phyloP scores from a whole-genome alignment of 2,888 invertebrate species.

The Tachina fera region DNA sequence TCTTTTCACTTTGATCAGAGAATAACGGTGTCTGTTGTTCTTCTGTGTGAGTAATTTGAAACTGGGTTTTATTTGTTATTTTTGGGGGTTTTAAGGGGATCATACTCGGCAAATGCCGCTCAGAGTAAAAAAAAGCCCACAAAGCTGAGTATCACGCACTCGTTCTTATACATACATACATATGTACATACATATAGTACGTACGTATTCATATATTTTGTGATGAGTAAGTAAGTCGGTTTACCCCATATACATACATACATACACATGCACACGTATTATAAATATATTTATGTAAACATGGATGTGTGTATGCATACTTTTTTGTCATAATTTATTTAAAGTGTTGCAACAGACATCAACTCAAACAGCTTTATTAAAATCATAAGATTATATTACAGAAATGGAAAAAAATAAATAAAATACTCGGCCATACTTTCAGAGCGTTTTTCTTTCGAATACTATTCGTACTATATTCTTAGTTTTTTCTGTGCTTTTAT shows the following conservation, averaged over 20 bases:
- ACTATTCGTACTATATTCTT: conserved; percentile 2
- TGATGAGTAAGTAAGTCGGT: conserved; percentile 31
- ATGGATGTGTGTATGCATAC: background rate
- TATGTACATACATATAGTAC: background rate
- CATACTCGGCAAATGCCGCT: conserved; percentile 37
- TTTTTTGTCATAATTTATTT: conserved; percentile 52
- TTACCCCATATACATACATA: conserved; percentile 18
- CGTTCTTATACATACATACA: background rate
- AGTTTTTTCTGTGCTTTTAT: conserved; percentile 27
- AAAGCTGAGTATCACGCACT: background rate
- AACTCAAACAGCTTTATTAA: conserved; percentile 54
- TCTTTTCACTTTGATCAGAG: conserved; percentile 26
- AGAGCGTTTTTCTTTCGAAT: conserved; percentile 14
- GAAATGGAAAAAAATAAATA: background rate
- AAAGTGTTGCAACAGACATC: conserved; percentile 51
- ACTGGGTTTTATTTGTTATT: conserved; percentile 43
- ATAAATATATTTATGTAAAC: background rate
- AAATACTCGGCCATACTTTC: conserved; percentile 21
- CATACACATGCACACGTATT: background rate
- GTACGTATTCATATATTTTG: background rate
- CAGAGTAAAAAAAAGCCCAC: conserved; percentile 30
- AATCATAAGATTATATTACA: conserved; percentile 8
- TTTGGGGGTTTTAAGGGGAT: conserved; percentile 60
- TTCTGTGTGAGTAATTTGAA: conserved; percentile 34
- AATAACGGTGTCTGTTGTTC: conserved; percentile 39